phyloP scores from a whole-genome alignment of 2,113 vertebrate species.

The Haemorhous mexicanus region DNA sequence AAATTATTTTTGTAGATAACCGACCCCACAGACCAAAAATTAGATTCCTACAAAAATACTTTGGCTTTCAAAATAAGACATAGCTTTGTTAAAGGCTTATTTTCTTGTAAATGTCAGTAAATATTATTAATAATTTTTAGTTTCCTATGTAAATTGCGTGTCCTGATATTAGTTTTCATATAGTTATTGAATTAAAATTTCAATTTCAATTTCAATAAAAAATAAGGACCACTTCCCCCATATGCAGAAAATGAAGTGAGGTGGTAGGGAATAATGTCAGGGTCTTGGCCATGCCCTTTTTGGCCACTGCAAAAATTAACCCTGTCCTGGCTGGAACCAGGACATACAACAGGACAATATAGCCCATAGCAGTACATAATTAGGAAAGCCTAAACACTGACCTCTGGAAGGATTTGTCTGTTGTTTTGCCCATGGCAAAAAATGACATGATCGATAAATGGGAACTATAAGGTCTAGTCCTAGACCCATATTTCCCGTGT shows the following conservation, averaged over 20 bases:
- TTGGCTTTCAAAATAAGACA: neutral
- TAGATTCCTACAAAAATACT: neutral
- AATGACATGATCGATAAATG: accelerated
- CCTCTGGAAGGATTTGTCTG: neutral
- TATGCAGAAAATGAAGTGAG: neutral
- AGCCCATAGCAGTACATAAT: neutral
- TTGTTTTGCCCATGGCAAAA: neutral
- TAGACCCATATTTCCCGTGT: neutral
- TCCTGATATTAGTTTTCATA: neutral
- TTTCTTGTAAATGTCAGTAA: neutral
- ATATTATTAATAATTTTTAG: neutral
- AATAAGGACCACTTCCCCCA: neutral
- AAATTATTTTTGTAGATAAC: neutral
- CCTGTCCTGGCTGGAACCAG: neutral
- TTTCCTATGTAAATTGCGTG: neutral
- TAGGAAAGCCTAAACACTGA: neutral
- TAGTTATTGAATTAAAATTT: neutral
- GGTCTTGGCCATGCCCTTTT: neutral
- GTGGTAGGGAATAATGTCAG: neutral
- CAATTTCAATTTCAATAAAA: neutral
- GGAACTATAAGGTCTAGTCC: neutral
- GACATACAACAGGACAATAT: neutral
- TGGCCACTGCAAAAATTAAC: neutral
- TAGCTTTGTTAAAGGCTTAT: neutral
- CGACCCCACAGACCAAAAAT: neutral